These are phyloP conservation scores for Otus sunia DNA, from an alignment of 2,113 vertebrate genomes.

Conservation along the genomic window DNA sequence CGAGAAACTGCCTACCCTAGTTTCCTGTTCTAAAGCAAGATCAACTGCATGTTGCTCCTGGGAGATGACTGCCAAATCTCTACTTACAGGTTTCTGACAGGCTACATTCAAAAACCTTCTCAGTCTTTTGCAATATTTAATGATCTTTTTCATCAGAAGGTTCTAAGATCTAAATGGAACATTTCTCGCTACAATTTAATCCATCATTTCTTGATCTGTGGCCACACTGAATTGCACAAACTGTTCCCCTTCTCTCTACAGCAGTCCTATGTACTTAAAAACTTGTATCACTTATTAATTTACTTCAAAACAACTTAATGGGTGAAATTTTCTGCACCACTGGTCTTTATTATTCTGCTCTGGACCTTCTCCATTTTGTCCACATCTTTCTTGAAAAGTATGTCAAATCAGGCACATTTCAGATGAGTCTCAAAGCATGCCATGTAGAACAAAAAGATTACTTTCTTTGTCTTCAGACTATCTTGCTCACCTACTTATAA, in stretches of 20 bases:
- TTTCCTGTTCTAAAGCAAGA: not conserved
- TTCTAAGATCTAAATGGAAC: not conserved
- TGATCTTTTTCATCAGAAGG: not conserved
- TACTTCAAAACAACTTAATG: not conserved
- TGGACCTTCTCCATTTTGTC: not conserved
- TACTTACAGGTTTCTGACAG: not conserved
- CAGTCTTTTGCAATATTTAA: not conserved
- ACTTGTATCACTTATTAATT: not conserved
- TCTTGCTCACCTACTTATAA: not conserved
- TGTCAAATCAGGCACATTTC: not conserved
- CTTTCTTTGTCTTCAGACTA: not conserved
- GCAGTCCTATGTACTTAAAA: not conserved
- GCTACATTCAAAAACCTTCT: not conserved
- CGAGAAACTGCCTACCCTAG: not conserved
- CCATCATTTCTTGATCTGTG: not conserved
- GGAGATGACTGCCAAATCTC: not conserved
- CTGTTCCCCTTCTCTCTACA: not conserved
- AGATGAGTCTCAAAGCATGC: not conserved
- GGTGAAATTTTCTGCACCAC: not conserved
- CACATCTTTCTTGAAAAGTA: not conserved
- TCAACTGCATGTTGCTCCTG: not conserved
- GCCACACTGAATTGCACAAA: not conserved
- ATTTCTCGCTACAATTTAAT: not conserved
- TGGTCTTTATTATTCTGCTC: not conserved
- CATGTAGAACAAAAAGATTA: not conserved